Conservation (phyloP, 2,888 invertebrate species). For the Dynastes grantii region DNA sequence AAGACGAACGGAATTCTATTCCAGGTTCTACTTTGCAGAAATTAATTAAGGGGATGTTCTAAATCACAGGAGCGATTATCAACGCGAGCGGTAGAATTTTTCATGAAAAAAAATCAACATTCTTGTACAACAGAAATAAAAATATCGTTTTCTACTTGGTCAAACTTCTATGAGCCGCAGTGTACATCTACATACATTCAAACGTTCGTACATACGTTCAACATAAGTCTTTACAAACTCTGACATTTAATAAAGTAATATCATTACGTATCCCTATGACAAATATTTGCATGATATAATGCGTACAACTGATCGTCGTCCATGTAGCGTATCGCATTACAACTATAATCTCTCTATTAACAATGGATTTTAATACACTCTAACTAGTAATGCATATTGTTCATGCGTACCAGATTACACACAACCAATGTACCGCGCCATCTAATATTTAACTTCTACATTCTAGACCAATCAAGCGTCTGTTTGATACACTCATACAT, state of each 20-base stretch:
- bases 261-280: constrained; percentile 2
- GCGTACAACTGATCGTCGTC: background rate
- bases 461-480: constrained; percentile 18
- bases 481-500: background rate
- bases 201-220: background rate
- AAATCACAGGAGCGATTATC: too few species aligned
- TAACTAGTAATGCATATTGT: constrained; percentile 6
- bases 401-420: background rate
- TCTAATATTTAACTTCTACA: background rate
- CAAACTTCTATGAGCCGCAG: background rate
- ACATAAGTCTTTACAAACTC: constrained; percentile 12
- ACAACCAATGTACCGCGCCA: background rate
- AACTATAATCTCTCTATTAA: constrained; percentile 27
- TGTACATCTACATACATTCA: constrained; percentile 6
- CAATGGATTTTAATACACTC: constrained; percentile 22
- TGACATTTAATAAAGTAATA: constrained; percentile 28
- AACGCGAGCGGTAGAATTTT: too few species aligned
- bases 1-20: too few species aligned
- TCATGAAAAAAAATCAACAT: too few species aligned
- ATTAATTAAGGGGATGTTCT: too few species aligned
- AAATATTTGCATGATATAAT: constrained; percentile 38
- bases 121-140: too few species aligned
- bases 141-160: too few species aligned
- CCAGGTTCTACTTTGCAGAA: too few species aligned
- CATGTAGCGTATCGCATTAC: constrained; percentile 17